Percentiles rank a stretch among this genome's conserved stretches.
Evolutionary conservation across 1,140 invertebrate genomes (phyloP).

Genomic region (Drosophila ogumai): DNA sequence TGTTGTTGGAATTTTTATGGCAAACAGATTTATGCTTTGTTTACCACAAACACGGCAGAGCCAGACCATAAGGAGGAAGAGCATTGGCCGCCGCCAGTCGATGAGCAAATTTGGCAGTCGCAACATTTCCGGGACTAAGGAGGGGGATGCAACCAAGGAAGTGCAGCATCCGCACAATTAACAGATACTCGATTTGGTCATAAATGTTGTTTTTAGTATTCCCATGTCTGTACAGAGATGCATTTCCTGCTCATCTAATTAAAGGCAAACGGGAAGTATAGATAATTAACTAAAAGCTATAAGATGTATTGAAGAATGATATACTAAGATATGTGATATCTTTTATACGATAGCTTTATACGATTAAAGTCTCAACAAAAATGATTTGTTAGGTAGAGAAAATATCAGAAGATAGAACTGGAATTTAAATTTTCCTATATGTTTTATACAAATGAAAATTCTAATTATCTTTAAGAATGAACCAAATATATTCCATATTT

Average conservation of each 20-base stretch:
- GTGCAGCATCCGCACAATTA: conserved; percentile 49
- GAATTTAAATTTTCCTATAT: neutral
- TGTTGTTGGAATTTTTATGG: conserved; percentile 72
- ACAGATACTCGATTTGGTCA: conserved; percentile 22
- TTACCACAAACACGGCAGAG: conserved; percentile 50
- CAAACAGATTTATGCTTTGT: conserved; percentile 73
- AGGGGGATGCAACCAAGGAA: conserved; percentile 38
- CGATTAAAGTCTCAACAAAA: neutral
- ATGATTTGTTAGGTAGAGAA: neutral
- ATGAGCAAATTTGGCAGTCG: conserved; percentile 59
- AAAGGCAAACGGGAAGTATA: conserved; percentile 3
- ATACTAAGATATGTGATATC: neutral
- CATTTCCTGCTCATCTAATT: conserved; percentile 15
- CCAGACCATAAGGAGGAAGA: conserved; percentile 32
- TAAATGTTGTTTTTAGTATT: conserved; percentile 16
- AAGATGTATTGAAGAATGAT: neutral
- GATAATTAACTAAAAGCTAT: neutral
- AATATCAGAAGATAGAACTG: too few relatives aligned
- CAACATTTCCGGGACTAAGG: conserved; percentile 58
- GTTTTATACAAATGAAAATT: neutral
- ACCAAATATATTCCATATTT: neutral
- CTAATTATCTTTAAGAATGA: neutral
- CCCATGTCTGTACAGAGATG: neutral
- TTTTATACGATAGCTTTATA: neutral
- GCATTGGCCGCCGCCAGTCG: conserved; percentile 27